These are phyloP conservation scores for Leucopternis melanops DNA, from an alignment of 2,113 vertebrate genomes.

Conservation along the genomic window DNA sequence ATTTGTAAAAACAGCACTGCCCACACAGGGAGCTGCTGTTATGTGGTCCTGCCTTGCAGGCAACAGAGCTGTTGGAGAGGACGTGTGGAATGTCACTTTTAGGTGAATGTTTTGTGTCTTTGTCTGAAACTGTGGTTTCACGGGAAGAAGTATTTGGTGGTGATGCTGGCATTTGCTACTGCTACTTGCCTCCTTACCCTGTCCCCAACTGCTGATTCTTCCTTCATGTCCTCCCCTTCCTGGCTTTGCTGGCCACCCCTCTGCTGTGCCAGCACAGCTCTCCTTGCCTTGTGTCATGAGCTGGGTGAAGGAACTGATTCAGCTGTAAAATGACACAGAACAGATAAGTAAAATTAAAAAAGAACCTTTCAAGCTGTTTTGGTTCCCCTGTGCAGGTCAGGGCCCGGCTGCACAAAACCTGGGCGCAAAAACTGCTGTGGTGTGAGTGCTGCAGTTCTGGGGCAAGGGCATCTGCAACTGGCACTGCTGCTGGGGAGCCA, in stretches of 20 bases:
- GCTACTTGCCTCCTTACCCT: not conserved
- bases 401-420: not conserved
- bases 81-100: not conserved
- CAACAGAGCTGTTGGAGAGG: not conserved
- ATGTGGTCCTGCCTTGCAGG: not conserved
- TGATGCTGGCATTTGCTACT: not conserved
- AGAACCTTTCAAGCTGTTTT: not conserved
- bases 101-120: not conserved
- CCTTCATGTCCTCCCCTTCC: accelerated
- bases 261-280: not conserved
- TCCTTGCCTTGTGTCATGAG: not conserved
- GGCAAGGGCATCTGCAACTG: not conserved
- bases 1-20: not conserved
- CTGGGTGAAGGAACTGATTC: not conserved
- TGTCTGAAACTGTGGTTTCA: not conserved
- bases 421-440: not conserved
- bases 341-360: not conserved
- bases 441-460: not conserved
- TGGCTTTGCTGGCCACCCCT: not conserved
- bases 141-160: not conserved
- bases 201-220: not conserved
- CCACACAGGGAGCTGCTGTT: not conserved
- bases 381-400: not conserved
- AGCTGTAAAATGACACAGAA: not conserved
- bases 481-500: not conserved